Percentiles rank a stretch among this genome's conserved stretches.
Evolutionary conservation across 2,797 vertebrate species (phyloP).

Genomic region (Etheostoma perlongum): DNA sequence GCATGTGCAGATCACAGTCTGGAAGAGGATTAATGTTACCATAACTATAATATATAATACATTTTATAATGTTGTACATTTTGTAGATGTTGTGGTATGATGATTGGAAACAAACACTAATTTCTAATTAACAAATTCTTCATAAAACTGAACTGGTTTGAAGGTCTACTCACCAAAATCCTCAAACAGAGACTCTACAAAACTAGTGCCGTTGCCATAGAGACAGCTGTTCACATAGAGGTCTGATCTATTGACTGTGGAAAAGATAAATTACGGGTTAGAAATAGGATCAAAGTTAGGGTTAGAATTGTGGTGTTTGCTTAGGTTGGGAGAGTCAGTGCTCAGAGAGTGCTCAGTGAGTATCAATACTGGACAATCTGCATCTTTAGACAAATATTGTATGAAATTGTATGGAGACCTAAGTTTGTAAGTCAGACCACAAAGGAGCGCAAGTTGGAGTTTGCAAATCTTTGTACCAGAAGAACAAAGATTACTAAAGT

Average conservation of each 20-base stretch:
- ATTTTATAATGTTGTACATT: neutral
- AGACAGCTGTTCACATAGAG: conserved; percentile 95
- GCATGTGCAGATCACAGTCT: conserved; percentile 95
- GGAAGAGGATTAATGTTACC: conserved; percentile 22
- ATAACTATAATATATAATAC: neutral
- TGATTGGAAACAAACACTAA: neutral
- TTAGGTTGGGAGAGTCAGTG: neutral
- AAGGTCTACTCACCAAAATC: conserved; percentile 89
- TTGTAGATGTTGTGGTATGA: neutral
- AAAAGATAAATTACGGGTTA: conserved; percentile 29
- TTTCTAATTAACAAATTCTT: neutral
- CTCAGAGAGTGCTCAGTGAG: conserved; percentile 2
- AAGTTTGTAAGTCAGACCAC: neutral
- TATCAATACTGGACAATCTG: neutral
- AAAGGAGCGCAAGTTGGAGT: conserved; percentile 6
- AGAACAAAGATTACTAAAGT: conserved; percentile 21
- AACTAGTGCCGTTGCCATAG: conserved; percentile 96
- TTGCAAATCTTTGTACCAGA: conserved; percentile 19
- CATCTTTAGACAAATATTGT: conserved; percentile 16
- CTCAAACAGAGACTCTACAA: conserved; percentile 98
- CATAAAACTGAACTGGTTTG: neutral
- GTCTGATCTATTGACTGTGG: conserved; percentile 89
- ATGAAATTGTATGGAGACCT: neutral
- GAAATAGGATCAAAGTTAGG: conserved; percentile 32
- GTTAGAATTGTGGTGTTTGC: conserved; percentile 9